Evolutionary conservation across 2,113 vertebrate species (phyloP).

Genomic region (Accipiter cooperii): DNA sequence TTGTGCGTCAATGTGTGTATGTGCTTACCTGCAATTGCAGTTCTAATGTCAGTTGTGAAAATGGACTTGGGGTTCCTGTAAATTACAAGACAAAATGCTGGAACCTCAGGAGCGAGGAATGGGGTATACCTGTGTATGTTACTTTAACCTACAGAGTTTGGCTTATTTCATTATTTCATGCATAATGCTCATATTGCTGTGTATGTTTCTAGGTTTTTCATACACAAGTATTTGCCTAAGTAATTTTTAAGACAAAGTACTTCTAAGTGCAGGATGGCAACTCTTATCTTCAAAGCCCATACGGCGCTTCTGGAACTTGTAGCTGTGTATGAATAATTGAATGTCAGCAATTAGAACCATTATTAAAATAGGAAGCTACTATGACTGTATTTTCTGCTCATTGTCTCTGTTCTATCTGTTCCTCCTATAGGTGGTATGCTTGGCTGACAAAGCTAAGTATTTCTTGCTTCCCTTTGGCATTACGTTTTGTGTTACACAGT

Average conservation of each 20-base stretch:
- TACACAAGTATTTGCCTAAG: background rate
- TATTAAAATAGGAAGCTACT: background rate
- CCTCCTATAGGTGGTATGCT: background rate
- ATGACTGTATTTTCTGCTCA: background rate
- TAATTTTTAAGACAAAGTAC: background rate
- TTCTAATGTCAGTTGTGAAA: background rate
- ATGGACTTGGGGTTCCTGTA: background rate
- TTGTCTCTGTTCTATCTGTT: background rate
- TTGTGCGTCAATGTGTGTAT: accelerated
- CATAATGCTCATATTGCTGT: background rate
- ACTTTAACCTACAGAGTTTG: background rate
- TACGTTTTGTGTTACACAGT: background rate
- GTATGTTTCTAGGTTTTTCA: background rate
- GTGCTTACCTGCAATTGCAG: background rate
- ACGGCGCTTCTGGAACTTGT: background rate
- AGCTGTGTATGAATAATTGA: background rate
- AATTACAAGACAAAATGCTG: background rate
- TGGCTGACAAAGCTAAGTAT: background rate
- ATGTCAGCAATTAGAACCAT: background rate
- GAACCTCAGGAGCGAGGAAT: background rate
- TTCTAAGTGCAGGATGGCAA: background rate
- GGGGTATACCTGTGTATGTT: background rate
- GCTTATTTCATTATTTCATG: background rate
- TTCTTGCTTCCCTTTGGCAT: background rate
- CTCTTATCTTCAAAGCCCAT: background rate